Evolutionary conservation across 1,140 invertebrate species (phyloP).

Genomic region (Papilio helenus): DNA sequence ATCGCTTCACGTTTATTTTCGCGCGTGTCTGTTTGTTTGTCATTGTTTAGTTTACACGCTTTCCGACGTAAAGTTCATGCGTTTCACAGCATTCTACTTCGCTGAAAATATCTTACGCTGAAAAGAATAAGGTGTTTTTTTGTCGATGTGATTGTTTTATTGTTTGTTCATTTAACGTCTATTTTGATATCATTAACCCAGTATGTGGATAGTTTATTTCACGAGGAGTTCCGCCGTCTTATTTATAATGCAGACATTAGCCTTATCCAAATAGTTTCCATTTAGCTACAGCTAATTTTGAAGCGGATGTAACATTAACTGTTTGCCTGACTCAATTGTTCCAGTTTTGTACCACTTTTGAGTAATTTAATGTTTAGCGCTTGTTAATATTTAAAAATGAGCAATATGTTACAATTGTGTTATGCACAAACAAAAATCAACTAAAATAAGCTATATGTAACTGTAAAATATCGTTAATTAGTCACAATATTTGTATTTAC

Average conservation of each 20-base stretch:
- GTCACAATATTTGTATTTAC: background rate
- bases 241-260: conserved; percentile 23
- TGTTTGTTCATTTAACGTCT: conserved; percentile 18
- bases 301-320: conserved; percentile 14
- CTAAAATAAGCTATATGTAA: background rate
- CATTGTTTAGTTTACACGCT: conserved; percentile 23
- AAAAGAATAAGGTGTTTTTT: conserved; percentile 10
- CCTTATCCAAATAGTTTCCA: conserved; percentile 6
- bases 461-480: background rate
- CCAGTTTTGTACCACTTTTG: background rate
- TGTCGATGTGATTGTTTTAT: conserved; percentile 13
- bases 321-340: conserved; percentile 15
- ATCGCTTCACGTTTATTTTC: conserved; percentile 10
- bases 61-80: conserved; percentile 9
- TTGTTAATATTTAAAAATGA: background rate
- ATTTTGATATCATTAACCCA: conserved; percentile 19
- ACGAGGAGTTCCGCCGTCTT: conserved; percentile 4
- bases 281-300: conserved; percentile 16
- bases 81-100: conserved; percentile 1
- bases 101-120: conserved; percentile 19
- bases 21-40: conserved; percentile 16
- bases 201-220: conserved; percentile 19
- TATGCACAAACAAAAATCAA: background rate
- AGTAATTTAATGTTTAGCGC: background rate
- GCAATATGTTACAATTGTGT: background rate